Base-by-base conservation (phyloP, 2,113 vertebrate genomes). In the Chrysochloris asiatica region DNA sequence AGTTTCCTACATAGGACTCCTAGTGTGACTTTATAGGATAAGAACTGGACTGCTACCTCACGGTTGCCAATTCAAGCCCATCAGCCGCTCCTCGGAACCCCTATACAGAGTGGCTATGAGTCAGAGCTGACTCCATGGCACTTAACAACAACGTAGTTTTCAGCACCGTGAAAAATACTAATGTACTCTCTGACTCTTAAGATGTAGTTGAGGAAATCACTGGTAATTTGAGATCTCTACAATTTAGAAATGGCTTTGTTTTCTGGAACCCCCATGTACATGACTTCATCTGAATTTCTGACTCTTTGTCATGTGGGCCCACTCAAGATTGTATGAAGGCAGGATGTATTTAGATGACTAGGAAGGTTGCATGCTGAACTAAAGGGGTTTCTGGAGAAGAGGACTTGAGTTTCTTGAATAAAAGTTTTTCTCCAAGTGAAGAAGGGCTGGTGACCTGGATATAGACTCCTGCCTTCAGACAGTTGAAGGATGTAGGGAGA, bases 381-480 rank as follows among this genome's bases (percentile, higher is more conserved):
- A n/a, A n/a, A 48, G 9, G 3, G 21, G 67, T 75, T 69, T 76
- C 73, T 72, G 59, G 47, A 78, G 54, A 77, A 33, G 28, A 86
- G 6, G 21, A 85, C 6, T 14, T 30, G 8, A 65, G 33, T 88
- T 86, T 73, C 81, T 79, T 17, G 43, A 50, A 71, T 86, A 50
- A 59, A 69, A 33, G 17, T 43, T 83, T 73, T 87, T 80, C 54
- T 88, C 76, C 85, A n/a, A 26, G n/a, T 75, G 59, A 54, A 91
- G 52, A 76, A 86, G 24, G 56, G 43, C 48, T 85, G n/a, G 22
- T 81, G 13, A 47, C 84, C 91, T 93, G 45, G 43, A 78, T 77
- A 59, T 22, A 1, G 41, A 72, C 65, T 48, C 83, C 77, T 45
- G 8, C 71, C 82, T 90, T 81, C 82, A 52, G 26, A 30, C 24